phyloP scores from a whole-genome alignment of 2,797 vertebrate genomes.

The Nannoperca obscura region DNA sequence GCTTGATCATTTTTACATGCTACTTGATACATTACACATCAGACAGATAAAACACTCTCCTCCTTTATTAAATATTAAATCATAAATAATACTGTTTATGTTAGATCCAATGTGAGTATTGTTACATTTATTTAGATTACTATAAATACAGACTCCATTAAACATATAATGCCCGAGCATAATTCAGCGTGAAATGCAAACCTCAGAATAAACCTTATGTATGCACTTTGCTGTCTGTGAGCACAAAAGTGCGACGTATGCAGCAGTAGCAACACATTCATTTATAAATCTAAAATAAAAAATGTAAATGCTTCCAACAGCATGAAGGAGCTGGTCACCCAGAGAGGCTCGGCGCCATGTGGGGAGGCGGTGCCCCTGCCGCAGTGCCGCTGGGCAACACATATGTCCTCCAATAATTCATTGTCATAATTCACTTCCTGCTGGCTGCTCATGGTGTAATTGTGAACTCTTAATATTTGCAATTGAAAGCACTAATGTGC shows the following conservation, averaged over 20 bases:
- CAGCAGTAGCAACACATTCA: not conserved
- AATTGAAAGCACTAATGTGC: not conserved
- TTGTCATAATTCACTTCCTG: conserved; percentile 6
- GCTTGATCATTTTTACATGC: not conserved
- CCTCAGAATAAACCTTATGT: not conserved
- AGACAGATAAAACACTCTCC: too few relatives aligned
- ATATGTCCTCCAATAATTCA: not conserved
- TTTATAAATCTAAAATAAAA: not conserved
- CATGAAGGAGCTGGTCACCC: not conserved
- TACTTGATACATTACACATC: not conserved
- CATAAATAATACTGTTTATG: too few relatives aligned
- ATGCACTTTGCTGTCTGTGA: not conserved
- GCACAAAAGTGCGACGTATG: not conserved
- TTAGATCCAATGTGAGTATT: not conserved
- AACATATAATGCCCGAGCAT: not conserved
- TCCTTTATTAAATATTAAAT: too few relatives aligned
- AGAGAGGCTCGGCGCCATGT: not conserved
- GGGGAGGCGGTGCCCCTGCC: not conserved
- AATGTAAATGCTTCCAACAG: not conserved
- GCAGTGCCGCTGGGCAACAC: conserved; percentile 15
- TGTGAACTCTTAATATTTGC: not conserved
- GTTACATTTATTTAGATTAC: not conserved
- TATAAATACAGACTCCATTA: not conserved
- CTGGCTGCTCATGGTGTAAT: not conserved
- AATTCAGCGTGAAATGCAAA: not conserved